phyloP scores from a whole-genome alignment of 1,140 invertebrate species.

The Drosophila sulfurigaster region DNA sequence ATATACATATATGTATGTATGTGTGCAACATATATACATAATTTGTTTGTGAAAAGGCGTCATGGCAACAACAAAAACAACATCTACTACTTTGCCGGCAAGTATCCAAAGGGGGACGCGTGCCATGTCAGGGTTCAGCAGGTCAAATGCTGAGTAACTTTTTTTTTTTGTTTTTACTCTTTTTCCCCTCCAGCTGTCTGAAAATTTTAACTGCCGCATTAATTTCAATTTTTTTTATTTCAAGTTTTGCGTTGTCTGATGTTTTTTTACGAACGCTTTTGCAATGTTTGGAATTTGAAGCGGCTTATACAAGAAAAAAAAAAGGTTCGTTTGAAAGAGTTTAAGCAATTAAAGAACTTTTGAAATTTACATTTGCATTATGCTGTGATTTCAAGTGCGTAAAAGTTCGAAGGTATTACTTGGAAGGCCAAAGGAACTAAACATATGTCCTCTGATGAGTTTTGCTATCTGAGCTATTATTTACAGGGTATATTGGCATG shows the following conservation, averaged over 20 bases:
- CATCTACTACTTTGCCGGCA: constrained; percentile 14
- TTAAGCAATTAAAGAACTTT: constrained; percentile 25
- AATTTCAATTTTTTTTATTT: constrained; percentile 37
- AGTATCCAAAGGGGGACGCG: constrained; percentile 30
- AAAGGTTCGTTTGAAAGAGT: constrained; percentile 5
- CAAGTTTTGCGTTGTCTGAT: constrained; percentile 18
- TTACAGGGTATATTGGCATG: background rate
- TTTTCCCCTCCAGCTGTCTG: constrained; percentile 15
- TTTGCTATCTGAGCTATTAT: background rate
- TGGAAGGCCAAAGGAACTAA: background rate
- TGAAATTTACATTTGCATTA: constrained; percentile 2
- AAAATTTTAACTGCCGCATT: constrained; percentile 45
- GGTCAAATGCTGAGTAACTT: constrained; percentile 44
- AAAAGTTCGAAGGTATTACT: background rate
- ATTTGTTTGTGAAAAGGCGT: constrained; percentile 45
- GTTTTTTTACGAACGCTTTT: constrained; percentile 19
- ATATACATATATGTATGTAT: constrained; percentile 33
- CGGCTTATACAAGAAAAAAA: background rate
- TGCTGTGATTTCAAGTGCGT: background rate
- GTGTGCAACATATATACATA: constrained; percentile 39
- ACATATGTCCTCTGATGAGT: background rate
- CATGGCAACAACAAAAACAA: constrained; percentile 58
- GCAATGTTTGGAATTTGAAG: constrained; percentile 16
- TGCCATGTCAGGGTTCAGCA: constrained; percentile 55
- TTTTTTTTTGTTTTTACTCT: constrained; percentile 5